Conservation (phyloP, 1,140 invertebrate genomes). For the Microplitis mediator region DNA sequence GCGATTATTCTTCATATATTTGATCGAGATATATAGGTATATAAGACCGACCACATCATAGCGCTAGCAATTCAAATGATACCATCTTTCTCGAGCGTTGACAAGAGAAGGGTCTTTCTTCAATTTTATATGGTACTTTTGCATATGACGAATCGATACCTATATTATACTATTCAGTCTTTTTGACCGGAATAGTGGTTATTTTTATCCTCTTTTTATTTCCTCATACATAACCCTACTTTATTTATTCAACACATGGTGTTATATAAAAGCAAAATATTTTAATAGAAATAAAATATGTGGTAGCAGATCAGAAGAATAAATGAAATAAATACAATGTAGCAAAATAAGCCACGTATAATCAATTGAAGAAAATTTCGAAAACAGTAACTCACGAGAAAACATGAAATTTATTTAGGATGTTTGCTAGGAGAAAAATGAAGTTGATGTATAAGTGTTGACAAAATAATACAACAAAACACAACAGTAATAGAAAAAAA, state of each 20-base stretch:
- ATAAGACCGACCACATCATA: slow-evolving; percentile 38
- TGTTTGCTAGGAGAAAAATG: too few species aligned
- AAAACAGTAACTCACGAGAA: too few species aligned
- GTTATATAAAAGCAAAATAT: not conserved
- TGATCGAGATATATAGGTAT: slow-evolving; percentile 36
- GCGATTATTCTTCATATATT: slow-evolving; percentile 48
- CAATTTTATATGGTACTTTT: slow-evolving; percentile 44
- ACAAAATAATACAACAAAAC: too few species aligned
- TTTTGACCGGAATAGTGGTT: slow-evolving; percentile 36
- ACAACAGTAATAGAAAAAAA: too few species aligned
- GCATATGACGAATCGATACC: slow-evolving; percentile 60
- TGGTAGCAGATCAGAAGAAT: not conserved
- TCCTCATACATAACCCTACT: not conserved
- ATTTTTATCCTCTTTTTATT: slow-evolving; percentile 4
- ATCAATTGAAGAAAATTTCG: too few species aligned
- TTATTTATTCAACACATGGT: not conserved
- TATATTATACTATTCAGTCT: slow-evolving; percentile 59
- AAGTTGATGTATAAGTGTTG: too few species aligned
- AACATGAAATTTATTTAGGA: too few species aligned
- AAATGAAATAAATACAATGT: not conserved
- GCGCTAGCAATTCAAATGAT: slow-evolving; percentile 48
- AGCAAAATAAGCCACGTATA: too few species aligned
- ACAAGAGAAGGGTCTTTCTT: slow-evolving; percentile 29
- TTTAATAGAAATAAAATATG: not conserved
- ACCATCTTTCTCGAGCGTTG: slow-evolving; percentile 45